Conservation (phyloP, 2,888 invertebrate species). For the Noctua comes region DNA sequence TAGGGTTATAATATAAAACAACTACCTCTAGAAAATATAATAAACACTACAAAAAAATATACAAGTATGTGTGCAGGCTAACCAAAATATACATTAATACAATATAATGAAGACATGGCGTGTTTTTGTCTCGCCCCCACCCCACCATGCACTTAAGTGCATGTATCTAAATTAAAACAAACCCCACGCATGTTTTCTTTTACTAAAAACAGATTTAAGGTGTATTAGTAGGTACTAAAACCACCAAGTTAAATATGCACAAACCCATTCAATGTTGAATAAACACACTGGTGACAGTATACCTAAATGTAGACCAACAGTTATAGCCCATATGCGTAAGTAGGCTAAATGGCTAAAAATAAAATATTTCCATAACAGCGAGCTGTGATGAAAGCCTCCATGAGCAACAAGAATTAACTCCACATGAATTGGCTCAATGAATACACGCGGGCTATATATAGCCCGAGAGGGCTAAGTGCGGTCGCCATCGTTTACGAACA, state of each 20-base stretch:
- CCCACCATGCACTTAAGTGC: background rate
- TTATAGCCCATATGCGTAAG: constrained; percentile 10
- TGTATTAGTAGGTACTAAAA: background rate
- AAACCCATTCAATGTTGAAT: background rate
- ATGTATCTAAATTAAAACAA: background rate
- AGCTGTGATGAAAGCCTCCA: constrained; percentile 61
- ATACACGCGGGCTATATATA: constrained; percentile 72
- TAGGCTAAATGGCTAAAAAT: constrained; percentile 49
- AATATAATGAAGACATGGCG: too few relatives aligned
- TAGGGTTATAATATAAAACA: too few relatives aligned
- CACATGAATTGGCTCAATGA: constrained; percentile 67
- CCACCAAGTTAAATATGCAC: background rate
- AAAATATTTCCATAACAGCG: constrained; percentile 62
- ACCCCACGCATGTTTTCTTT: background rate
- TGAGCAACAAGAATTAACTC: constrained; percentile 63
- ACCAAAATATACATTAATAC: too few relatives aligned
- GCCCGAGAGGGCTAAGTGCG: constrained; percentile 68
- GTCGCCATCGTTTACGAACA: constrained; percentile 60
- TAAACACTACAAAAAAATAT: too few relatives aligned
- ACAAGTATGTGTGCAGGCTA: too few relatives aligned
- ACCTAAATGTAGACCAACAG: constrained; percentile 22
- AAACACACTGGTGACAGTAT: background rate
- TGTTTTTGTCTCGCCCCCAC: too few relatives aligned
- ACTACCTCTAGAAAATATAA: too few relatives aligned
- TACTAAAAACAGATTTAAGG: background rate